Evolutionary conservation across 2,113 vertebrate species (phyloP), one percentile per base, ranked within the genome.

Genomic region (Tetrao urogallus): DNA sequence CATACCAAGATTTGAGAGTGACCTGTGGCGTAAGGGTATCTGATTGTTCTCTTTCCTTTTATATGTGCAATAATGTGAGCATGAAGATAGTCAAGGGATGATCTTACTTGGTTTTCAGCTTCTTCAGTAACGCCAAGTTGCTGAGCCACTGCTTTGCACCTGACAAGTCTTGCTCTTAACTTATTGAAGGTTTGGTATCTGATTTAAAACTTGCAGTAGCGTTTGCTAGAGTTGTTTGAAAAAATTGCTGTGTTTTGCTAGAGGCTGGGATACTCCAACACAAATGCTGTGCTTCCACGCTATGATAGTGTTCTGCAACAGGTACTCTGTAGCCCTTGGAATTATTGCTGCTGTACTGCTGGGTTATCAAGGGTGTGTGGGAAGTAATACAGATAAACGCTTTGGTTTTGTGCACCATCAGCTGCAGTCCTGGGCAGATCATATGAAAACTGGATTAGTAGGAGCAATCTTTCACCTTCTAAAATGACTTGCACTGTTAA

Each of bases 391-490:
- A 89, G 85, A 28, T 67, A 82, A 92, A 48, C 3, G 34, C n/a
- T 11, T 64, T 20, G 28, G 25, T 11, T 81, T 74, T 85, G 22
- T 75, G 93, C 69, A 54, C 48, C 61, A 61, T 91, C 63, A 65
- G 40, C 84, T 86, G 52, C 86, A 79, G 63, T 92, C 34, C 64
- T 65, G 47, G 79, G 64, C 24, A 73, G 52, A 7, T 6, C 73
- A 12, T 67, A 83, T 87, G 56, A 54, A 50, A 61, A 82, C 7
- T 65, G 48, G 45, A 86, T 81, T 90, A 85, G 64, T 34, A 47
- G 64, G 65, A 84, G 42, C 58, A 71, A n/a, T 57, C 75, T 76
- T 95, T 86, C 82, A 67, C 81, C 65, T 90, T 96, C 79, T 88
- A 67, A 84, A 95, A 91, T 92, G 60, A 84, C 3, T n/a, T 75